Conservation (phyloP, 2,113 vertebrate genomes). For the Accipiter virgatus region DNA sequence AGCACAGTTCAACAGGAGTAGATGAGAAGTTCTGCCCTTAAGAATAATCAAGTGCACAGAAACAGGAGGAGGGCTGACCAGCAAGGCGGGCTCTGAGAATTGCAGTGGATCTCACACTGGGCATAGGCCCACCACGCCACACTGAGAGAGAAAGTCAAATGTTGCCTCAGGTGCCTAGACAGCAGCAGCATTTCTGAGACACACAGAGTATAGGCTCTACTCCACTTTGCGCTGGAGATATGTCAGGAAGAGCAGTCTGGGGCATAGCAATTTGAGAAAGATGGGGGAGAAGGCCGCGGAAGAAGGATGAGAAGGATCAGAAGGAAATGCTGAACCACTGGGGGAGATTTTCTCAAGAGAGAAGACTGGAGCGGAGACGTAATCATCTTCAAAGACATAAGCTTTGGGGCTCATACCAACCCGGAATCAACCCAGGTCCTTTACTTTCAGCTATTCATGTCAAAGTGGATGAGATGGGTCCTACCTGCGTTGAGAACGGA, state of each 20-base stretch:
- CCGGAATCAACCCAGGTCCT: background rate
- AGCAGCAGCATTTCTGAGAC: background rate
- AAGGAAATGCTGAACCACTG: background rate
- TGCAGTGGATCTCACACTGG: background rate
- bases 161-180: background rate
- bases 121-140: fast-evolving
- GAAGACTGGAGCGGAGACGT: background rate
- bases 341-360: background rate
- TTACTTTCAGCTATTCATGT: fast-evolving
- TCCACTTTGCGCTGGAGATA: background rate
- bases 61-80: background rate
- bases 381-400: background rate
- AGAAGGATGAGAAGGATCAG: background rate
- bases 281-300: too few species aligned
- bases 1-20: background rate
- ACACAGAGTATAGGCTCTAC: fast-evolving
- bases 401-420: background rate
- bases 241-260: background rate
- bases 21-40: background rate
- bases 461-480: background rate
- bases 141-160: background rate
- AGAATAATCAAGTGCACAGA: background rate
- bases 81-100: background rate
- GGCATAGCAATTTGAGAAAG: background rate
- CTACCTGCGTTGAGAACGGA: fast-evolving